Percentiles rank a stretch among this genome's conserved stretches.
Conservation (phyloP, 2,888 invertebrate species). For the Lasioglossum malachurum region DNA sequence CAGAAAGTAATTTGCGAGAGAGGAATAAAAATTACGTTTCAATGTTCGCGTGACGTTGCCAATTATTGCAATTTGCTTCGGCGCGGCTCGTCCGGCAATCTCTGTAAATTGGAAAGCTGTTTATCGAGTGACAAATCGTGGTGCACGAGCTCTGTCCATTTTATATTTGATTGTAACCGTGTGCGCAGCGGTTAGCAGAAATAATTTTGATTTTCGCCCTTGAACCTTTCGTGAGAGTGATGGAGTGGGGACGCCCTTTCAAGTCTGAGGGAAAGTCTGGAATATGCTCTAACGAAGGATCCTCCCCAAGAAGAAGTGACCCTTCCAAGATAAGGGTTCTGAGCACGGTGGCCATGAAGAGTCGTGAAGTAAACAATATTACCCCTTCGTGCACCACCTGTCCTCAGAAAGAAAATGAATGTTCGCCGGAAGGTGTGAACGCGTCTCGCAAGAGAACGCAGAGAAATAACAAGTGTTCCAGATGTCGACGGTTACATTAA, state of each 20-base stretch:
- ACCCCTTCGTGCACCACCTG: neutral
- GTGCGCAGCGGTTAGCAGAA: no score
- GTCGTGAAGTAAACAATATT: neutral
- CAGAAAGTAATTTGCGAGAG: constrained; percentile 50
- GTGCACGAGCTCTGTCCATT: neutral
- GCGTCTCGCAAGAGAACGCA: neutral
- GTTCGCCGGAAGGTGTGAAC: neutral
- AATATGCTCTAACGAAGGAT: neutral
- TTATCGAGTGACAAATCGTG: constrained; percentile 26
- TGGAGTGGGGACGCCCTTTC: neutral
- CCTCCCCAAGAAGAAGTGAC: neutral
- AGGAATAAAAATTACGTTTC: constrained; percentile 57
- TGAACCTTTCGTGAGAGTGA: neutral
- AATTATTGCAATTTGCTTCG: constrained; percentile 54
- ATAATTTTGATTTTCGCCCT: neutral
- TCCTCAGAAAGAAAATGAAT: neutral
- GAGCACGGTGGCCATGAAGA: neutral
- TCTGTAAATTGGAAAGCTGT: constrained; percentile 55
- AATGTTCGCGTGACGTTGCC: constrained; percentile 51
- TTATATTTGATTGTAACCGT: neutral
- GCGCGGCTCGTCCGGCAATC: constrained; percentile 44
- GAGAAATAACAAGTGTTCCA: neutral
- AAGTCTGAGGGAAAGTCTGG: neutral
- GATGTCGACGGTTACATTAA: neutral
- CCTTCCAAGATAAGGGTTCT: neutral